Evolutionary conservation across 2,113 vertebrate genomes (phyloP).

Genomic region (Taxidea taxus): DNA sequence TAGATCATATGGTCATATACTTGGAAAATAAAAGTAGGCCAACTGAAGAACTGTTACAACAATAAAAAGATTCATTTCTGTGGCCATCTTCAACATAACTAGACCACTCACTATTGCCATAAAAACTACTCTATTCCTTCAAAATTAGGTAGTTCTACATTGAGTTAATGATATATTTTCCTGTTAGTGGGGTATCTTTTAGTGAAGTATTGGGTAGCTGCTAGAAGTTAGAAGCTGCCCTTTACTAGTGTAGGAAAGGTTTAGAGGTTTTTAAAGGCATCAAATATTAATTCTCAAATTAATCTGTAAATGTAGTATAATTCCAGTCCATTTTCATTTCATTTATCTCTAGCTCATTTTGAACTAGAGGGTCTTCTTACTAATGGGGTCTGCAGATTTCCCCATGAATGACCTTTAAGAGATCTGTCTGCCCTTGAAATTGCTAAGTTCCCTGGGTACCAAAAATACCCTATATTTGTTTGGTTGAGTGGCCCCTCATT

Average conservation of each 20-base stretch:
- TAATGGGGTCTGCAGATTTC: background rate
- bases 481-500: background rate
- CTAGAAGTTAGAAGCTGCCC: background rate
- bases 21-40: slow-evolving; percentile 2
- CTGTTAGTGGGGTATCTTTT: background rate
- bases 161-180: background rate
- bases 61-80: background rate
- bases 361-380: slow-evolving; percentile 26
- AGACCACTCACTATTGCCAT: background rate
- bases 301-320: background rate
- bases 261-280: background rate
- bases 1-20: background rate
- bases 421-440: background rate
- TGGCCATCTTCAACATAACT: background rate
- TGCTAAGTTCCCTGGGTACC: background rate
- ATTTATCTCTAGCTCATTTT: slow-evolving; percentile 35
- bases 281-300: background rate
- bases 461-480: background rate
- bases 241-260: background rate
- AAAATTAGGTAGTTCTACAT: background rate
- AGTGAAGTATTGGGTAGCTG: background rate
- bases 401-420: background rate
- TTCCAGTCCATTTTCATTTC: background rate
- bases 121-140: background rate
- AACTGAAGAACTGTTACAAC: background rate